A percentile compares a stretch with the other conserved stretches of the same genome.
These are phyloP conservation scores for Sardinella longiceps DNA, from an alignment of 2,797 vertebrate species.

Conservation along the genomic window DNA sequence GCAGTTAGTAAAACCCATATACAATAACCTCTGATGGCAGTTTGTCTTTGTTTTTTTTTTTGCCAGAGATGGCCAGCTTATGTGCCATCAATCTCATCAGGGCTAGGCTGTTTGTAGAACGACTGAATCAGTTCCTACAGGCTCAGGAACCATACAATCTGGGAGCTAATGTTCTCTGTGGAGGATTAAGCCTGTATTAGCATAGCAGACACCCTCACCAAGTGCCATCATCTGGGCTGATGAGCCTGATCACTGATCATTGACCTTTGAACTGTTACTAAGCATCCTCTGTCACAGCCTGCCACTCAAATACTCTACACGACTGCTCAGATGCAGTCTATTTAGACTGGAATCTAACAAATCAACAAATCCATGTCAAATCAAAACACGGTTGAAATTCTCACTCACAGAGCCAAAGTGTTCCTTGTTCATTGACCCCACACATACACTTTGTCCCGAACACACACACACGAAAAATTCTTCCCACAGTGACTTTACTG, in stretches of 20 bases:
- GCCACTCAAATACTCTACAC: slow-evolving; percentile 44
- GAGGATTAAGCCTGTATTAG: slow-evolving; percentile 34
- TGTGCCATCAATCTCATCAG: neutral
- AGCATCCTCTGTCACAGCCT: slow-evolving; percentile 31
- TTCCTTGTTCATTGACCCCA: neutral
- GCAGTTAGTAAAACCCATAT: neutral
- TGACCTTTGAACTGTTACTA: slow-evolving; percentile 50
- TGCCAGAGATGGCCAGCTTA: neutral
- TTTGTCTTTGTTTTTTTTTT: neutral
- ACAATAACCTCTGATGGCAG: neutral
- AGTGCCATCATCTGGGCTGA: slow-evolving; percentile 32
- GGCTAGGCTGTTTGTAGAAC: slow-evolving; percentile 29
- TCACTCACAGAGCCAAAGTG: neutral
- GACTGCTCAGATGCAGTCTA: slow-evolving; percentile 47
- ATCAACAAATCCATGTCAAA: slow-evolving; percentile 10
- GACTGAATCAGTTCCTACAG: slow-evolving; percentile 22
- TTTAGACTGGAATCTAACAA: neutral
- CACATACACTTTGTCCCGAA: neutral
- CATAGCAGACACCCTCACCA: slow-evolving; percentile 34
- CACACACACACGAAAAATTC: neutral
- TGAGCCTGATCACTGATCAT: slow-evolving; percentile 36
- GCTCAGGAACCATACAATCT: slow-evolving; percentile 28
- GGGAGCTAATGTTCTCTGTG: slow-evolving; percentile 33
- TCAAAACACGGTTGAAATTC: slow-evolving; percentile 29
- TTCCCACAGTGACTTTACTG: slow-evolving; percentile 1